Base-by-base conservation (phyloP, 1,140 invertebrate genomes). In the Drosophila equinoxialis region DNA sequence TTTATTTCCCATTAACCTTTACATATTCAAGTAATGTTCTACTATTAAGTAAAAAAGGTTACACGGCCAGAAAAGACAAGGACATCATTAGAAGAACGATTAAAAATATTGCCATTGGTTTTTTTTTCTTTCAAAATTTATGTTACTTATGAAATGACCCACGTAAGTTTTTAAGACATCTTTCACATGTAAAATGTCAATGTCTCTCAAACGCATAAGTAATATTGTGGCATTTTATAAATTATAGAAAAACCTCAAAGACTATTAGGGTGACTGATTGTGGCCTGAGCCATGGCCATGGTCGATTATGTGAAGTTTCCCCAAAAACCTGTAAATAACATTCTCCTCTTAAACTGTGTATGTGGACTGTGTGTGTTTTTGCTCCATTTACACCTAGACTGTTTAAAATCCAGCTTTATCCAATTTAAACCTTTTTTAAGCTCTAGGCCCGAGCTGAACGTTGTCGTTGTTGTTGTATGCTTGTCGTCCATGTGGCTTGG, bases 361-460 rank as follows among this genome's bases (percentile, higher is more conserved):
- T 17, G 17, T 17, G 17, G 17, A 17, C 17, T 45, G 65, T 76
- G 14, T 11, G 59, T 62, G 51, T 45, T 37, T 51, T 30, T 57
- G 74, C 55, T 39, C 17, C 57, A 71, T 71, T 85, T 81, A 85
- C 82, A 85, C 78, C 74, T 85, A 35, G 45, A 8, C 41, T 66
- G 41, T 57, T 37, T 65, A 20, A 62, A 77, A 74, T 57, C 71
- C 60, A 58, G 64, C 64, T 81, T 79, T 69, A 87, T 73, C 75
- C 83, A 85, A 82, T 82, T 87, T 82, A 70, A 65, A 65, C 71
- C 69, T 41, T 85, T 84, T 83, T 80, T 70, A 81, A 81, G 48
- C 78, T 69, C 48, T 64, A 54, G 42, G n/a, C 55, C 63, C 67
- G 39, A 63, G 71, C 64, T 45, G 39, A 8, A 51, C 20, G 17